Base-by-base conservation (phyloP, 2,888 invertebrate species). In the Anoplius nigerrimus region DNA sequence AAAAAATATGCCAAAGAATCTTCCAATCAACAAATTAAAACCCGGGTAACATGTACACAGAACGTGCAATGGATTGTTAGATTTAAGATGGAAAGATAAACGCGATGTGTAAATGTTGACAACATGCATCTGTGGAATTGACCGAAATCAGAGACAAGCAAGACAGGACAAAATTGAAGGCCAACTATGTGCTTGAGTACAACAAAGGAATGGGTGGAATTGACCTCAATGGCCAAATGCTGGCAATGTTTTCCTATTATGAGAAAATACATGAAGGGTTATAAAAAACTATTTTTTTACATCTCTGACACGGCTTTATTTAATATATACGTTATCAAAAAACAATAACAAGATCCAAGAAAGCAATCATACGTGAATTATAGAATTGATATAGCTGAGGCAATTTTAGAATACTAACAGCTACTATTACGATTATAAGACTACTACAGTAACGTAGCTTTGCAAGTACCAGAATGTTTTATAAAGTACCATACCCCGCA, bases 181-280 rank as follows among this genome's bases (percentile, higher is more conserved):
- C 75, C n/a, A 66, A 24, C 20, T 69, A 66, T 48, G 59, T 78
- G 5, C 11, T 78, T 8, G 71, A 77, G 18, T 80, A 80, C 57
- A 80, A 80, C 51, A 69, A 69, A 21, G 66, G 67, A n/a, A 78
- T 76, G 79, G 69, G 70, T 54, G 74, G 71, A 11, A 64, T 79
- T 45, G 72, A 79, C 59, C 45, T 27, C 13, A 60, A 73, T 58
- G 76, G 76, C 55, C 67, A n/a, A n/a, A n/a, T n/a, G n/a, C n/a
- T n/a, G n/a, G n/a, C n/a, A n/a, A n/a, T n/a, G n/a, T n/a, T n/a
- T n/a, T 60, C 75, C 72, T 13, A 51, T 77, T 18, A 79, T 74
- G 74, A 59, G 69, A 66, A 72, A 76, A 62, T 64, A 34, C 48
- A 56, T 72, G 1, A 79, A 77, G 64, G 71, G 75, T 18, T 79